Evolutionary conservation across 2,888 invertebrate species (phyloP), one percentile per base, ranked within the genome.

Genomic region (Limnephilus auricula): DNA sequence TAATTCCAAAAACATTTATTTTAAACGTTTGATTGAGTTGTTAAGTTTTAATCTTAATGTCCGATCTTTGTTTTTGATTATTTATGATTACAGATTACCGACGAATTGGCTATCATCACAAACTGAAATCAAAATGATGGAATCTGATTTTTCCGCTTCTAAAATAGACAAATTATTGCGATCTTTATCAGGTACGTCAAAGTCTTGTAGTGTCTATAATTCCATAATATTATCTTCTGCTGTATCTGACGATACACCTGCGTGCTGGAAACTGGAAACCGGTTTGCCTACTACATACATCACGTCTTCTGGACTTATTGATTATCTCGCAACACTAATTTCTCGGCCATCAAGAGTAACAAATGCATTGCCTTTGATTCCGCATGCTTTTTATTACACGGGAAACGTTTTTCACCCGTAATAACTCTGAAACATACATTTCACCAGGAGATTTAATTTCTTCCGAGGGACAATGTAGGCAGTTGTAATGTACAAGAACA

Each of bases 321-420:
- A 82, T 82, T 31, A 82, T 82, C 82, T 82, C 18, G 82, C 82
- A 31, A 34, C 82, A 82, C 82, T 82, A 82, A 82, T 82, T 82
- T 82, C 82, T 82, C 25, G 82, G 31, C 32, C 32, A 82, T 31
- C 82, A 34, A 82, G 82, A 82, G 25, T 32, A 32, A 82, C 82
- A 82, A 31, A 82, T 82, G 34, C 82, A 31, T 32, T 82, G 31
- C 34, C 32, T 34, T 31, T 82, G 32, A 82, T 82, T 82, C 34
- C 50, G 18, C 31, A 82, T 18, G 31, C 30, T 34, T 82, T 82
- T 82, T 31, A 82, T 32, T 18, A 13, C 18, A 31, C 82, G 2
- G 82, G 25, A 65, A 25, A 65, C 50, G 50, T 65, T 65, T 65
- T 25, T 65, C 25, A 65, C 25, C 25, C 50, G 25, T 65, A 25